These are phyloP conservation scores for Hyphantria cunea DNA, from an alignment of 1,140 invertebrate species.

Conservation along the genomic window DNA sequence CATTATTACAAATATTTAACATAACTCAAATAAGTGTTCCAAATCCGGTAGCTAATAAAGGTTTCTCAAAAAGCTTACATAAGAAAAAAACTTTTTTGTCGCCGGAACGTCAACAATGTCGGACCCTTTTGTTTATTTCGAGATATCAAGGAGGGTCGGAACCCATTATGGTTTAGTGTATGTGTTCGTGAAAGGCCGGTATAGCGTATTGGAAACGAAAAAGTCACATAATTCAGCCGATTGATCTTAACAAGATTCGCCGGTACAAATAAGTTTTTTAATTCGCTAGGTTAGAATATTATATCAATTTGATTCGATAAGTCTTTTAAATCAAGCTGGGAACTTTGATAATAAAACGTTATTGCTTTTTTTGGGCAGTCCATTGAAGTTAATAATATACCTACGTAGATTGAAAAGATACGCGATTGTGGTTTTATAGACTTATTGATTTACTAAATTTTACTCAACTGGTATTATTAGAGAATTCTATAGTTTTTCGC, in stretches of 20 bases:
- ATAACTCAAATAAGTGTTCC: slow-evolving; percentile 17
- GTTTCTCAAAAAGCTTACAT: slow-evolving; percentile 23
- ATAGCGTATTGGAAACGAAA: slow-evolving; percentile 44
- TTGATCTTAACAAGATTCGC: slow-evolving; percentile 23
- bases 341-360: too few relatives aligned
- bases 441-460: too few relatives aligned
- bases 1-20: slow-evolving; percentile 30
- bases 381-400: too few relatives aligned
- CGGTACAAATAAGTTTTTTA: slow-evolving; percentile 19
- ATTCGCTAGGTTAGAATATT: not conserved
- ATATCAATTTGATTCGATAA: slow-evolving; percentile 4
- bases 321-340: too few relatives aligned
- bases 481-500: too few relatives aligned
- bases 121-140: slow-evolving; percentile 51
- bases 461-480: too few relatives aligned
- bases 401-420: too few relatives aligned
- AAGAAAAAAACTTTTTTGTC: slow-evolving; percentile 31
- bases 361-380: too few relatives aligned
- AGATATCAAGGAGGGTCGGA: slow-evolving; percentile 53
- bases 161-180: slow-evolving; percentile 48
- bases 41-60: slow-evolving; percentile 27
- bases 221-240: slow-evolving; percentile 31
- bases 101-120: slow-evolving; percentile 28
- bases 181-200: slow-evolving; percentile 40
- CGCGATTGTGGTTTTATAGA: too few relatives aligned